Evolutionary conservation across 2,888 invertebrate species (phyloP), one percentile per base, ranked within the genome.

Genomic region (Heliconius aoede): DNA sequence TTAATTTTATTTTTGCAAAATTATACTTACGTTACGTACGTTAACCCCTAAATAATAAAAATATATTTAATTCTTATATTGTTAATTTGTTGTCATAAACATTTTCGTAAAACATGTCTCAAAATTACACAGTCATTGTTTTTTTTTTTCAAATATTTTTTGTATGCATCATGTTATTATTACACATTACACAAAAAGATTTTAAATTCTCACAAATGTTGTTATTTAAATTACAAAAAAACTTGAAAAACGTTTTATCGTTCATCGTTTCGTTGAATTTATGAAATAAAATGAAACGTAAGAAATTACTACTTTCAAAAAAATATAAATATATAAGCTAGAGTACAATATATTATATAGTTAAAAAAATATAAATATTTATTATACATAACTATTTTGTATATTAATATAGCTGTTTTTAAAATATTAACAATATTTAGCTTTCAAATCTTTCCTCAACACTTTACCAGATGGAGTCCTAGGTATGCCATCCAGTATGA

Each of bases 391-490:
- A 40, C 4, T n/a, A 40, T 26, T n/a, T 9, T 21, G 28, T 15
- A 1, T 0, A 26, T n/a, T 5, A 32, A 32, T 32, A 32, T 32
- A 32, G 9, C 32, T 9, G 9, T 32, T 9, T 32, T 32, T 32
- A 32, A 2, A 61, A 69, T 30, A 21, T 72, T 81, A 90, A 81
- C 87, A 88, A 83, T 89, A 90, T 79, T 89, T 86, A 0, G 88
- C 91, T 84, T 94, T 95, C 73, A 97, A 89, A 79, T 95, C 94
- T 74, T 82, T 95, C 81, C 97, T 95, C 77, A 98, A 88, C 83
- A 98, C 97, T 90, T 98, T 98, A 0, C 98, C 98, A 0, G 97
- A 94, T 0, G 96, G 89, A 86, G 95, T 97, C 90, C 97, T 97
- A 1, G 98, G 98, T 82, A 98, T 96, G 77, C 91, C 91, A 0